Evolutionary conservation across 2,797 vertebrate species (phyloP), one percentile per base, ranked within the genome.

Genomic region (Petrocephalus schoutedeni): DNA sequence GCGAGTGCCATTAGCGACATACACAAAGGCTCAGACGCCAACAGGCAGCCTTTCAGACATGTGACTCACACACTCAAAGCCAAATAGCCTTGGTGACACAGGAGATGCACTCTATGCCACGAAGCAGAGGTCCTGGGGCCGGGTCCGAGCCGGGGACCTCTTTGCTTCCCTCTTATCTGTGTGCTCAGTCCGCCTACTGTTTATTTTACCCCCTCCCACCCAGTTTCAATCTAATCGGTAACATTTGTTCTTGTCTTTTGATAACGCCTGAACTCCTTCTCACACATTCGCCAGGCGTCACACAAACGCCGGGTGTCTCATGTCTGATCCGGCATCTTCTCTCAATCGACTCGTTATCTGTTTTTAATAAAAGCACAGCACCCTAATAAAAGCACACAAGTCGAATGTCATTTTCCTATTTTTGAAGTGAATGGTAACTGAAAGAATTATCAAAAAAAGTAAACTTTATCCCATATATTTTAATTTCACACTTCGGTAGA

Each of bases 11-110:
- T 45, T 77, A 45, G 6, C 71, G 71, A 77, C 4, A 10, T 7
- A 32, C 23, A 67, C 7, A 49, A 23, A 49, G 67, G 88, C 51
- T 77, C 9, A 86, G 57, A 85, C 10, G 49, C 56, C 80, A 51
- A 14, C 90, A 90, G 90, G 90, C 74, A 61, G 5, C 54, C 32
- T 71, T 71, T 71, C 91, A 93, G 91, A 94, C 57, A 93, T 91
- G 92, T 90, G 0, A 84, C 86, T 71, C 64, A 16, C 61, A 67
- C 64, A 32, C 64, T 36, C 64, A 71, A 36, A 71, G 64, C 61
- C 61, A 32, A 67, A 83, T 19, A 83, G 86, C 5, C 88, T 77
- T 9, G 5, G 71, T 77, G 16, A 77, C 71, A 74, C 36, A 77
- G 71, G 7, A 19, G 71, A 19, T 16, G 5, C 32, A 77, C 36